Percentiles rank a stretch among this genome's conserved stretches.
Conservation (phyloP, 2,113 vertebrate species). For the Labrus mixtus region DNA sequence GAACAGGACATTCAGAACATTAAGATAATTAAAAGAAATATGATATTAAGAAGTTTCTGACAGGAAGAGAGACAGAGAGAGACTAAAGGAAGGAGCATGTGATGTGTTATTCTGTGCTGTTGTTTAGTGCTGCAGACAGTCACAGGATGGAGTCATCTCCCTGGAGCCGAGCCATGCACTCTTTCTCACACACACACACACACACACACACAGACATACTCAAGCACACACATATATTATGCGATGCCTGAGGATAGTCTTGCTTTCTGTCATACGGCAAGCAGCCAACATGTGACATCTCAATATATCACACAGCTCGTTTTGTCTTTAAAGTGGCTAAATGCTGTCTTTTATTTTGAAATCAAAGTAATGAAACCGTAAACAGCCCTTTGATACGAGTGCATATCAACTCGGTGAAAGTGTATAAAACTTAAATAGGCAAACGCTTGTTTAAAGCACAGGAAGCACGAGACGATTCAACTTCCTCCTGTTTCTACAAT, state of each 20-base stretch:
- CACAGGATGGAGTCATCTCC: conserved; percentile 61
- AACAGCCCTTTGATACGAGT: conserved; percentile 1
- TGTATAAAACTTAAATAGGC: neutral
- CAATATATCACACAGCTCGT: conserved; percentile 37
- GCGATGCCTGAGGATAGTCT: conserved; percentile 30
- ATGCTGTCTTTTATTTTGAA: neutral
- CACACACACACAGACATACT: conserved; percentile 11
- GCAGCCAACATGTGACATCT: conserved; percentile 61
- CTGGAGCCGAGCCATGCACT: conserved; percentile 45
- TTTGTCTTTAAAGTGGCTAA: conserved; percentile 14
- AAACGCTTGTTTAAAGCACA: neutral
- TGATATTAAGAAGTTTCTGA: conserved; percentile 15
- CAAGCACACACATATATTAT: conserved; percentile 10
- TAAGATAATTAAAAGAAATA: too few relatives aligned
- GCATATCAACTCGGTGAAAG: neutral
- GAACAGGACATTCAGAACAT: too few relatives aligned
- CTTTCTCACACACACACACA: conserved; percentile 10
- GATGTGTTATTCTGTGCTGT: conserved; percentile 44
- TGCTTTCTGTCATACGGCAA: conserved; percentile 40
- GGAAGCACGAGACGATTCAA: neutral
- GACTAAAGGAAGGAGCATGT: conserved; percentile 40
- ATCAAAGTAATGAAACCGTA: conserved; percentile 20
- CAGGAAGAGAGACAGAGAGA: conserved; percentile 21
- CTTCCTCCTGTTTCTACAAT: neutral
- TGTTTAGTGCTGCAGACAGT: conserved; percentile 63